Percentiles rank a stretch among this genome's conserved stretches.
Conservation (phyloP, 1,140 invertebrate species). For the Scaptomyza hsui region DNA sequence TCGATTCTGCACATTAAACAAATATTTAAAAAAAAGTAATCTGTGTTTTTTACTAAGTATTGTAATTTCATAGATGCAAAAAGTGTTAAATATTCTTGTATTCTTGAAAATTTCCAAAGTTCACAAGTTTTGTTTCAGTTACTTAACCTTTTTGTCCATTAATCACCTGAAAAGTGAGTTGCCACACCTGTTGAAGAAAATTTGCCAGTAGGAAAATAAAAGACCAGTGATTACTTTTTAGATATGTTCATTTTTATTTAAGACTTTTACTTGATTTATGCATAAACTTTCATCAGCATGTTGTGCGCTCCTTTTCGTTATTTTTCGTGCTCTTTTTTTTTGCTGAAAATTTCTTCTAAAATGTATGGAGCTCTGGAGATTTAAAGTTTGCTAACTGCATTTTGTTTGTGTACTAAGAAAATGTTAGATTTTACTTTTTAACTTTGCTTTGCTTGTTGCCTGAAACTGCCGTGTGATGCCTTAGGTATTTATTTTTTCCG, state of each 20-base stretch:
- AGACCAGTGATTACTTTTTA: conserved; percentile 53
- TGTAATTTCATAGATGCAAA: no score
- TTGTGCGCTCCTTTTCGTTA: conserved; percentile 24
- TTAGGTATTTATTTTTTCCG: conserved; percentile 32
- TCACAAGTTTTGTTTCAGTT: neutral
- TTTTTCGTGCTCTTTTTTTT: conserved; percentile 12
- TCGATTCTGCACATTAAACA: no score
- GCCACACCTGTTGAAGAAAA: neutral
- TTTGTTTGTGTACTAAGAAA: conserved; percentile 58
- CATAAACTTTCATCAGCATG: conserved; percentile 71
- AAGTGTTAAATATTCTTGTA: no score
- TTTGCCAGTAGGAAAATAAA: conserved; percentile 18
- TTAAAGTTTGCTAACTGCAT: conserved; percentile 52
- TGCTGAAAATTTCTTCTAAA: conserved; percentile 71
- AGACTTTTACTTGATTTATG: conserved; percentile 79
- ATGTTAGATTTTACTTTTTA: conserved; percentile 43
- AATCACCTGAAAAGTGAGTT: neutral
- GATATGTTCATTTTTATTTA: conserved; percentile 82
- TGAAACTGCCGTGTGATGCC: conserved; percentile 44
- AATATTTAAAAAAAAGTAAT: no score
- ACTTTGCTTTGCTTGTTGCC: conserved; percentile 44
- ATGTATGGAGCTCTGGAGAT: conserved; percentile 63
- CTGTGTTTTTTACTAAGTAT: no score
- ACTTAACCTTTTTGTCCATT: neutral
- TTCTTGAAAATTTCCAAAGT: neutral